Evolutionary conservation across 2,888 invertebrate genomes (phyloP), one percentile per base, ranked within the genome.

Genomic region (Ophion ellenae): DNA sequence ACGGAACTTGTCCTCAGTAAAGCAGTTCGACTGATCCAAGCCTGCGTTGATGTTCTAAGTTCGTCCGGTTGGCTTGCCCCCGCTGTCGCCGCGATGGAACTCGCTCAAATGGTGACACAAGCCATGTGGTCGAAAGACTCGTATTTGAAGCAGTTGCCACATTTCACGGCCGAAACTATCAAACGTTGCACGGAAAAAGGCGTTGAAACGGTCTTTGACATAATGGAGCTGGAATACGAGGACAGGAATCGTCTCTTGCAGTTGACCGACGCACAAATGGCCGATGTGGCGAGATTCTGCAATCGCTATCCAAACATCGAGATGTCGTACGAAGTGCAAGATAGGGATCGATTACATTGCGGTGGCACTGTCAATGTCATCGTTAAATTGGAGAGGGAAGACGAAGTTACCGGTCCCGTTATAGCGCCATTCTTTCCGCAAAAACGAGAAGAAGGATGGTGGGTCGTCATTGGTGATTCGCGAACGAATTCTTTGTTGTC

Each of bases 71-170:
- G 99, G 99, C 95, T 99, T 74, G 97, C 98, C 0, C 99, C 99
- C 0, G 99, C 99, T 4, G 98, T 99, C 63, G 99, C 99, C 24
- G 99, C 99, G 91, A 99, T 99, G 99, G 99, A 99, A 94, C 95
- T 99, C 91, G 99, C 99, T 0, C 99, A 99, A 95, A 99, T 99
- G 99, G 98, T 98, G 2, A 99, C 99, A 0, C 99, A 99, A 94
- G 99, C 99, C 11, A 99, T 99, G 99, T 99, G 99, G 99, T 98
- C 98, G 91, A 99, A 99, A 94, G 99, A 99, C 95, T 98, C 99
- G 0, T 99, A 99, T 93, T 95, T 99, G 86, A 97, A 99, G 86
- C 99, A 99, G 93, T 94, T 99, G 93, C 99, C 99, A 2, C 99
- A 99, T 95, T 99, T 99, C 94, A 97, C 96, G 3, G 93, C 95